Base-by-base conservation (phyloP, 2,888 invertebrate species). In the Anthrax anthrax region DNA sequence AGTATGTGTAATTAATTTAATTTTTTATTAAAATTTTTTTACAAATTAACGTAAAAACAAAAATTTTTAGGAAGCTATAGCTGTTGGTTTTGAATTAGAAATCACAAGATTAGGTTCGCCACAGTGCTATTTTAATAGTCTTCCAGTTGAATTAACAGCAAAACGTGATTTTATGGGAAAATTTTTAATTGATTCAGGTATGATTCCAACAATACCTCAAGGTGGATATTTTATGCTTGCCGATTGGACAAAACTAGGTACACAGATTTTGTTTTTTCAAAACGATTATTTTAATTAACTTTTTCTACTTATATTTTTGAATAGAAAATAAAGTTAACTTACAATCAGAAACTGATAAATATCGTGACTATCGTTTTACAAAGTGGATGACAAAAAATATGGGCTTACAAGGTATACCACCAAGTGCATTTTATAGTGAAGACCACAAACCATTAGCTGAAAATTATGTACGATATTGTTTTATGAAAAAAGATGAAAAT, bases 171-270 rank as follows among this genome's bases (percentile, higher is more conserved):
- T 71, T 57, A 80, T 92, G 70, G 79, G 78, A 0, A 78, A 81
- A 56, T 77, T 86, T 50, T 70, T 91, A 19, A 63, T 58, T 4
- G 83, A 88, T 13, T 80, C 81, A 46, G 94, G 92, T 0, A 87
- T 97, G 80, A 78, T 77, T 37, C 92, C 96, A 0, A 88, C 88
- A 0, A 71, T 95, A 47, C 98, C 98, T 0, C 91, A 97, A 56
- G 95, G 92, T 4, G 97, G 98, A 0, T 99, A 96, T 69, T 99
- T 98, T 62, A 84, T 99, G 75, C 65, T 98, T 44, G 95, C 95
- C 2, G 91, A 98, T 69, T 94, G 89, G 82, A 78, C 83, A 12
- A 71, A 78, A 6, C 67, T 91, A 51, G 77, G 83, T 81, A 62
- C 67, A 61, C 52, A 37, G 16, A 37, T 34, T 34, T 1, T n/a